Conservation (phyloP, 1,140 invertebrate species). For the Magallana ariakensis region DNA sequence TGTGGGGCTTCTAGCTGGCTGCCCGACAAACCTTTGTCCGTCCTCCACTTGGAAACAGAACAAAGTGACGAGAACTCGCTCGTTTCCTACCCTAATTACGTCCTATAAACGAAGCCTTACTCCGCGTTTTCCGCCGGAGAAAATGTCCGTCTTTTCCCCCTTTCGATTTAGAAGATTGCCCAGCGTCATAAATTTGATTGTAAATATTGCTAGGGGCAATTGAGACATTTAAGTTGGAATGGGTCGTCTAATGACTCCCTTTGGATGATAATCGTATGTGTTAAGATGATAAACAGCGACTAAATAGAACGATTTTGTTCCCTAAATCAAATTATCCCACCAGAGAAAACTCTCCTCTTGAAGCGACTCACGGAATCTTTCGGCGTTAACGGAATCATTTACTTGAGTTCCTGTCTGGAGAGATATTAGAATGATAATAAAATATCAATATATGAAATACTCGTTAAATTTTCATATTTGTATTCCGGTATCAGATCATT, state of each 20-base stretch:
- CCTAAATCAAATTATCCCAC: slow-evolving; percentile 21
- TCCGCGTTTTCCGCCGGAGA: background rate
- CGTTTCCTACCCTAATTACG: background rate
- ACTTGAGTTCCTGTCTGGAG: background rate
- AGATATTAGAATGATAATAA: background rate
- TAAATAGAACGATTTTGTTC: slow-evolving; percentile 34
- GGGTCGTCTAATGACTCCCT: slow-evolving; percentile 25
- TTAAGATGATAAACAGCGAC: slow-evolving; percentile 36
- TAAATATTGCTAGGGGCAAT: slow-evolving; percentile 34
- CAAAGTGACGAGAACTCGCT: background rate
- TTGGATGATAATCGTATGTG: slow-evolving; percentile 34
- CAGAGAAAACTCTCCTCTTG: slow-evolving; percentile 3
- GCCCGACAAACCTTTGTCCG: background rate
- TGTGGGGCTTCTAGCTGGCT: background rate
- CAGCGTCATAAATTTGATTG: slow-evolving; percentile 34
- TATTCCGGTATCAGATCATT: no score
- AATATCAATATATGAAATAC: no score
- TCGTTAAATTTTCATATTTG: no score
- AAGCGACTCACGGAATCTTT: background rate
- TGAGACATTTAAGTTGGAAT: slow-evolving; percentile 31
- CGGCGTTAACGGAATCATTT: background rate
- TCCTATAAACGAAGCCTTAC: slow-evolving; percentile 27
- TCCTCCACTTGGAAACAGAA: background rate
- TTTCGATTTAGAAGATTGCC: slow-evolving; percentile 34
- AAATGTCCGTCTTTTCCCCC: slow-evolving; percentile 35